phyloP scores from a whole-genome alignment of 2,113 vertebrate genomes.

The Paramormyrops kingsleyae region DNA sequence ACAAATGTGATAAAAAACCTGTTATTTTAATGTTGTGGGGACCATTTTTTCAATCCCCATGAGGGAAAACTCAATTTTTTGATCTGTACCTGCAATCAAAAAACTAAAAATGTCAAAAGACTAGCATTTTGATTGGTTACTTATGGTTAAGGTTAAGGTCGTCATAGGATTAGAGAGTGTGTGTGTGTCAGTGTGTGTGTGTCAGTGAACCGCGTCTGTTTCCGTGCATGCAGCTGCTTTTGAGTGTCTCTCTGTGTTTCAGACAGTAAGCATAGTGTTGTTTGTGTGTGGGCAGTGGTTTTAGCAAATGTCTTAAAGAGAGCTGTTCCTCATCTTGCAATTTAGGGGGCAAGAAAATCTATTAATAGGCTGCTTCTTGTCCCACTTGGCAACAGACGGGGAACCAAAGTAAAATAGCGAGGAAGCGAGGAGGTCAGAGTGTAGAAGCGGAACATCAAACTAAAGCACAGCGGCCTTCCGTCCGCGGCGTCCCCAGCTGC shows the following conservation, averaged over 20 bases:
- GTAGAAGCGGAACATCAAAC: constrained; percentile 46
- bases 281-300: constrained; percentile 43
- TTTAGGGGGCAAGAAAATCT: constrained; percentile 45
- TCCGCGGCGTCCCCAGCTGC: not conserved
- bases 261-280: not conserved
- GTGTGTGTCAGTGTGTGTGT: not conserved
- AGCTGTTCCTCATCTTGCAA: constrained; percentile 44
- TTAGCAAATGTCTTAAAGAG: constrained; percentile 51
- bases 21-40: not conserved
- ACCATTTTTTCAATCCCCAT: not conserved
- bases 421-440: constrained; percentile 53
- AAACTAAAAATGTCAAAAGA: not conserved
- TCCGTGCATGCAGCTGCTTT: not conserved
- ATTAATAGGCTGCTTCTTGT: constrained; percentile 69
- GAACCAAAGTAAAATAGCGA: constrained; percentile 54
- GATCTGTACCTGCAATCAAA: not conserved
- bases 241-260: not conserved
- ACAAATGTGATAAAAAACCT: not conserved
- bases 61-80: not conserved
- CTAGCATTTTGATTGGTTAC: not conserved
- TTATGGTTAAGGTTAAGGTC: too few species aligned
- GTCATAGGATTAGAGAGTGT: not conserved
- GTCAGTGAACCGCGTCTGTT: not conserved
- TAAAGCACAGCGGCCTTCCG: constrained; percentile 33
- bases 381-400: constrained; percentile 69